Percentiles rank a stretch among this genome's conserved stretches.
phyloP scores from a whole-genome alignment of 2,113 vertebrate genomes.

The Glareola pratincola region DNA sequence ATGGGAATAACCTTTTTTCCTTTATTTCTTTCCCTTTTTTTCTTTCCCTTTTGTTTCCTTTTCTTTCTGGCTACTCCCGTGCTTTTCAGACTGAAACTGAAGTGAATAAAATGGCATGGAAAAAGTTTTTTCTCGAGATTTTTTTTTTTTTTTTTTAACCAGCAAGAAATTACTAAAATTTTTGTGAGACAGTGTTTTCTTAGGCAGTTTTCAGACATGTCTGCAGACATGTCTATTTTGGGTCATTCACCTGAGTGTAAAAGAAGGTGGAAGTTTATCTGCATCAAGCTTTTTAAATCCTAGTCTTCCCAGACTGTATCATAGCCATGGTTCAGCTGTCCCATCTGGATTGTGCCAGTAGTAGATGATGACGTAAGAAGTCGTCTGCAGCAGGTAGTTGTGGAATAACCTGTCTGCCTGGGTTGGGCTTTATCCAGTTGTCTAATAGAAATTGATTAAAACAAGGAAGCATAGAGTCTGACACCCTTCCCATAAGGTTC shows the following conservation, averaged over 20 bases:
- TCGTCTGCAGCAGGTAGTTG: background rate
- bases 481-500: background rate
- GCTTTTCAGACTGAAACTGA: background rate
- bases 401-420: background rate
- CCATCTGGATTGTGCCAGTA: background rate
- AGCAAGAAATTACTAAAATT: background rate
- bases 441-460: background rate
- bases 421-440: background rate
- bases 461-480: background rate
- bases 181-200: background rate
- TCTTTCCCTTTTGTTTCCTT: background rate
- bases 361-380: background rate
- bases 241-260: background rate
- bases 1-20: background rate
- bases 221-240: background rate
- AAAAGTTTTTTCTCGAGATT: background rate
- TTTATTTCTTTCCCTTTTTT: background rate
- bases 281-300: background rate
- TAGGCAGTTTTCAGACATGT: background rate
- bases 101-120: background rate
- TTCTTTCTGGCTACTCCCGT: background rate
- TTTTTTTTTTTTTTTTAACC: background rate
- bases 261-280: background rate
- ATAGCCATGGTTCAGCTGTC: background rate
- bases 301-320: background rate